Base-by-base conservation (phyloP, 2,113 vertebrate species). In the Microcebus lehilahytsara region DNA sequence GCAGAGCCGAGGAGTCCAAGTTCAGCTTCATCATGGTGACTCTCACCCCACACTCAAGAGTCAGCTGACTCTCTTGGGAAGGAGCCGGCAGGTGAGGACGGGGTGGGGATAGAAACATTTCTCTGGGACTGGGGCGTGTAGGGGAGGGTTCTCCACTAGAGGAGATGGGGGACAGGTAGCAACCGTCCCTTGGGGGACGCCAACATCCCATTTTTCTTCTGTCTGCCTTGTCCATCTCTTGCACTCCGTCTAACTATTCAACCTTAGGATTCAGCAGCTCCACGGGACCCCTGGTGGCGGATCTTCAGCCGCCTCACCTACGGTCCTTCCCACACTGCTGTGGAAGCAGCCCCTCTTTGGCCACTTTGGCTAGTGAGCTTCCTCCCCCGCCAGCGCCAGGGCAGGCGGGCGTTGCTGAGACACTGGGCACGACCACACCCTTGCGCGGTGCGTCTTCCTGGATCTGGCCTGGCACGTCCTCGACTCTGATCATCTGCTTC, bases 111-210 rank as follows among this genome's bases (percentile, higher is more conserved):
- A 25, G 71, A n/a, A 1, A 3, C 40, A 12, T 23, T 14, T 40
- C 40, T 7, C 1, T 1, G n/a, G 17, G 3, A 12, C 64, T 9
- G 34, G 8, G 19, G 6, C 5, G 0, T 30, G 4, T 11, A 19
- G 49, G 75, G 34, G 56, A 49, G 34, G 17, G 25, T 37, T 9
- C 13, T 9, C 20, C 5, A 1, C 12, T 23, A 27, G 25, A 23
- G 20, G 11, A 86, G 6, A 58, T 4, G 20, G 14, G 13, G 56
- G 2, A 10, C 8, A 40, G 17, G 37, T 14, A 62, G 49, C 34
- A 56, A 25, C 19, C n/a, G 20, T 20, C 40, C 51, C 46, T 77
- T 69, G 34, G 56, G 17, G 34, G 27, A 62, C 23, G 30, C 23
- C 56, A 60, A 10, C 14, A 9, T 19, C 3, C 3, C 23, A 0